Base-by-base conservation (phyloP, 2,797 vertebrate species). In the Moxostoma hubbsi region DNA sequence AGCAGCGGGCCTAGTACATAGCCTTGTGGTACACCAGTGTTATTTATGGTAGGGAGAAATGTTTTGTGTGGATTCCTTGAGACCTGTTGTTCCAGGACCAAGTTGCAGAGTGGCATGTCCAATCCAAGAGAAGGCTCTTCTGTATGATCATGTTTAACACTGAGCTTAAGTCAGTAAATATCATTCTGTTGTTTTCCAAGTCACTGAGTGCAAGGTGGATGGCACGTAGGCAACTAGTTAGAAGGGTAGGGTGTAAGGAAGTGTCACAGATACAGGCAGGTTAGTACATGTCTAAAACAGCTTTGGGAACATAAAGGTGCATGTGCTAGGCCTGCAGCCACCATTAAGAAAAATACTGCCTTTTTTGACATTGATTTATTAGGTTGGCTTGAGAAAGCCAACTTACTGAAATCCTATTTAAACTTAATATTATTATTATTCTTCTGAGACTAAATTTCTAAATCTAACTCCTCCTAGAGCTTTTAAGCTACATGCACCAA, bases 341-440 rank as follows among this genome's bases (percentile, higher is more conserved):
- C 4, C 4, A 36, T 36, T 36, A 36, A 36, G 36, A 36, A 5
- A 36, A 36, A 5, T 4, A 4, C 36, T 36, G 36, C 36, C 36
- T 36, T 51, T 63, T 43, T 50, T 75, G 50, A 75, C 63, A 24
- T 49, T 15, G n/a, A n/a, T n/a, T n/a, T n/a, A n/a, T n/a, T n/a
- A n/a, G n/a, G n/a, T n/a, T n/a, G n/a, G n/a, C n/a, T n/a, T n/a
- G n/a, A n/a, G n/a, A n/a, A n/a, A n/a, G n/a, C n/a, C n/a, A n/a
- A n/a, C n/a, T n/a, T n/a, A n/a, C n/a, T n/a, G n/a, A n/a, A n/a
- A n/a, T n/a, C n/a, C n/a, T n/a, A n/a, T n/a, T n/a, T n/a, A n/a
- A n/a, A n/a, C n/a, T n/a, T n/a, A n/a, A n/a, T n/a, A n/a, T n/a
- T n/a, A n/a, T n/a, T n/a, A n/a, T n/a, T n/a, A n/a, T n/a, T n/a